A percentile compares a stretch with the other conserved stretches of the same genome.
phyloP scores from a whole-genome alignment of 2,888 invertebrate species.

The Agrotis segetum region DNA sequence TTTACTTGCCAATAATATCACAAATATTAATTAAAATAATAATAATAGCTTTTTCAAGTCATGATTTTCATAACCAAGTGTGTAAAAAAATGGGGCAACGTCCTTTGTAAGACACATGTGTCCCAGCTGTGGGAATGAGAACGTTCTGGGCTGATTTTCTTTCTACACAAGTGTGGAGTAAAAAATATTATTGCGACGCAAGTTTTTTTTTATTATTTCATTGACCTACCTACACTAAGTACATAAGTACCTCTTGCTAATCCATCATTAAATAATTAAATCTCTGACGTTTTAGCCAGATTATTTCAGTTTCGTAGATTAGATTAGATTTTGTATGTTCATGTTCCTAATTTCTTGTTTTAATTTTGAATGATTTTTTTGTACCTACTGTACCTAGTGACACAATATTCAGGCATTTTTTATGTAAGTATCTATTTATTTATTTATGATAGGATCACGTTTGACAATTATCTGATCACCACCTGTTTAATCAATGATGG shows the following conservation, averaged over 20 bases:
- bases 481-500: too few species aligned
- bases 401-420: too few species aligned
- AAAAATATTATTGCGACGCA: neutral
- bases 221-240: slow-evolving; percentile 26
- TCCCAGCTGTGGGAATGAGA: neutral
- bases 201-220: neutral
- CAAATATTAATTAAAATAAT: neutral
- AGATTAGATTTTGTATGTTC: slow-evolving; percentile 20
- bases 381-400: too few species aligned
- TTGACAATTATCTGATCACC: too few species aligned
- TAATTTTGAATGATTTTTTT: neutral
- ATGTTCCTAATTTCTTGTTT: neutral
- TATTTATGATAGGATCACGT: too few species aligned
- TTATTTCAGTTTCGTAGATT: slow-evolving; percentile 29
- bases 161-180: neutral
- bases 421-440: too few species aligned
- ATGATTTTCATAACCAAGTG: slow-evolving; percentile 21
- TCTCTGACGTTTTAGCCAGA: slow-evolving; percentile 9
- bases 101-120: too few species aligned
- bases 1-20: too few species aligned
- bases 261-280: slow-evolving; percentile 11
- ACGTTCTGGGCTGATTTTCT: neutral
- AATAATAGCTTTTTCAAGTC: slow-evolving; percentile 3
- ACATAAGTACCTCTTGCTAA: slow-evolving; percentile 1
- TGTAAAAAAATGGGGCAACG: neutral